Percentiles rank a stretch among this genome's conserved stretches.
These are phyloP conservation scores for Alviniconcha marisindica DNA, from an alignment of 1,140 invertebrate genomes.

Conservation along the genomic window DNA sequence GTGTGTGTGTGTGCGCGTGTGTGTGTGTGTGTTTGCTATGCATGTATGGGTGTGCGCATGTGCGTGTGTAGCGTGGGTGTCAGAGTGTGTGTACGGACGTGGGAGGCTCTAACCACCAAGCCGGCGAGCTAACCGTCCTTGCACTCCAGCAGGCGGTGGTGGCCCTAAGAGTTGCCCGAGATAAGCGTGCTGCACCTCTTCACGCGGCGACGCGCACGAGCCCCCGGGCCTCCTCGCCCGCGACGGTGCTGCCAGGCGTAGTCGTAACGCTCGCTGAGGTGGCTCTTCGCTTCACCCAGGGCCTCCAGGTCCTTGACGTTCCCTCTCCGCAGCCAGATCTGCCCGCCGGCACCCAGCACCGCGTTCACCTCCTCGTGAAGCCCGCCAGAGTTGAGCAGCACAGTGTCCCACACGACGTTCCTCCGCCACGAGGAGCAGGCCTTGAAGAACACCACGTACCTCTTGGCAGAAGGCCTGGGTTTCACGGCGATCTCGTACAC, in stretches of 20 bases:
- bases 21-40: too few species aligned
- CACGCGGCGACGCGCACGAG: neutral
- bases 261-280: slow-evolving; percentile 19
- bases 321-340: slow-evolving; percentile 24
- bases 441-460: slow-evolving; percentile 21
- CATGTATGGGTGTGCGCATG: neutral
- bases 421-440: neutral
- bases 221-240: neutral
- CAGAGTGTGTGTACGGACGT: neutral
- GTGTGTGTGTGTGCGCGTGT: too few species aligned
- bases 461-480: neutral
- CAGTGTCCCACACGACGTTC: slow-evolving; percentile 9
- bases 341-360: neutral
- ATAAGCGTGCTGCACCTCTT: slow-evolving; percentile 21
- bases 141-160: neutral
- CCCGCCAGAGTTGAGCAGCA: neutral
- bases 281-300: neutral
- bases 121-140: too few species aligned
- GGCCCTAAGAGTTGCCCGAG: slow-evolving; percentile 1
- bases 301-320: neutral
- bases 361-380: slow-evolving; percentile 7
- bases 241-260: slow-evolving; percentile 20
- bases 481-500: slow-evolving; percentile 26
- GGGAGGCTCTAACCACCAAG: neutral
- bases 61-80: neutral